phyloP scores from a whole-genome alignment of 1,140 invertebrate species.

The Zaprionus ornatus region DNA sequence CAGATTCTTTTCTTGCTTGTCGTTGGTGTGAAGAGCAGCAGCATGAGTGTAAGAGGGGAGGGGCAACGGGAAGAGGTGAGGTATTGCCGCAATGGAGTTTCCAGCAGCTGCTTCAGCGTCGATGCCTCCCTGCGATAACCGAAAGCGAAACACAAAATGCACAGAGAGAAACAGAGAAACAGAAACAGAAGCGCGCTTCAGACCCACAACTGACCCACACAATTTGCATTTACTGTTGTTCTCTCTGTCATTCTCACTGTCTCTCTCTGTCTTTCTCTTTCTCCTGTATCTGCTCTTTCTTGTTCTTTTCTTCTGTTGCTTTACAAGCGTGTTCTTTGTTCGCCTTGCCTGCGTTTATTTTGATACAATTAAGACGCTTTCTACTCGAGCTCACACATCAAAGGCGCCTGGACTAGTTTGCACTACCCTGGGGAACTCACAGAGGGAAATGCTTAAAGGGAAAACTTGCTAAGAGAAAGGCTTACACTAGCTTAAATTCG shows the following conservation, averaged over 20 bases:
- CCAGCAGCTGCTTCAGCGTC: constrained; percentile 40
- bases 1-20: constrained; percentile 53
- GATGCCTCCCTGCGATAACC: constrained; percentile 60
- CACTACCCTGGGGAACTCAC: background rate
- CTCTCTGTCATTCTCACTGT: constrained; percentile 12
- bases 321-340: constrained; percentile 36
- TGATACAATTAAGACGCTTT: constrained; percentile 7
- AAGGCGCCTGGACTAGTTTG: background rate
- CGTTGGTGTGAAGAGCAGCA: background rate
- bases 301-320: background rate
- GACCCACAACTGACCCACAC: constrained; percentile 26
- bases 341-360: background rate
- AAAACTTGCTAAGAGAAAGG: background rate
- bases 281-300: background rate
- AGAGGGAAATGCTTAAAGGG: background rate
- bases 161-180: constrained; percentile 36
- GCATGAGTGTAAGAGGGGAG: background rate
- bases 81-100: constrained; percentile 27
- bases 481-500: background rate
- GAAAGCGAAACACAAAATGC: constrained; percentile 22
- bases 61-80: background rate
- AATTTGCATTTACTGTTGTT: constrained; percentile 35
- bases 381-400: background rate
- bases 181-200: constrained; percentile 29
- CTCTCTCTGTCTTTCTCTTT: background rate